phyloP scores from a whole-genome alignment of 2,888 invertebrate genomes.

The Brachypterus glaber region DNA sequence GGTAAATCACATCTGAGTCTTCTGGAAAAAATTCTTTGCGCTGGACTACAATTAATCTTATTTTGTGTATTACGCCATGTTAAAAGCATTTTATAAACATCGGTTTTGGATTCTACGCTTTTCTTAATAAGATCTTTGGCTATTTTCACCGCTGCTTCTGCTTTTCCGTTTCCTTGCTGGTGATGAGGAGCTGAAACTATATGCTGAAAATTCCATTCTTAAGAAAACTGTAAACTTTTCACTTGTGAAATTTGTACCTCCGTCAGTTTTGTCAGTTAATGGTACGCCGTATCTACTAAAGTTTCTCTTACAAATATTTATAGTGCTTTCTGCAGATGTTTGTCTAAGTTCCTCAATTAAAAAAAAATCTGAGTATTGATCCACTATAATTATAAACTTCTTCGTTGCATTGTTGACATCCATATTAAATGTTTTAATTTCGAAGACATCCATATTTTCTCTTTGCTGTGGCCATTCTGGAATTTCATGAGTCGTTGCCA shows the following conservation, averaged over 20 bases:
- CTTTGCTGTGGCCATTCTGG: conserved; percentile 18
- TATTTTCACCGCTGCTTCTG: conserved; percentile 23
- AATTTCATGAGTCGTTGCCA: conserved; percentile 13
- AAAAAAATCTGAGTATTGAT: conserved; percentile 22
- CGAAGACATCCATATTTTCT: conserved; percentile 16
- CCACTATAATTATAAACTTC: conserved; percentile 18
- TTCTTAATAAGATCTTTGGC: conserved; percentile 22
- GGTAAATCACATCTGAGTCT: conserved; percentile 9
- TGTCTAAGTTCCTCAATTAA: conserved; percentile 15
- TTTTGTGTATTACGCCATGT: conserved; percentile 22
- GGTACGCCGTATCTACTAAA: conserved; percentile 20
- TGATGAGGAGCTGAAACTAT: conserved; percentile 16
- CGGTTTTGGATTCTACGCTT: conserved; percentile 11
- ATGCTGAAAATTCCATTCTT: conserved; percentile 21
- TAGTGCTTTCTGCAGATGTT: conserved; percentile 2
- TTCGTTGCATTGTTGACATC: conserved; percentile 8
- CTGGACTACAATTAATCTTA: conserved; percentile 17
- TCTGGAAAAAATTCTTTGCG: conserved; percentile 16
- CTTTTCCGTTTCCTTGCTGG: conserved; percentile 21
- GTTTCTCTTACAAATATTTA: conserved; percentile 14
- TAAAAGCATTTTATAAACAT: conserved; percentile 17
- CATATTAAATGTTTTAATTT: conserved; percentile 1
- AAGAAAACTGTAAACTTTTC: conserved; percentile 7
- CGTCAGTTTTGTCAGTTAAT: conserved; percentile 8
- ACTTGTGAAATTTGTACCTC: conserved; percentile 14